Evolutionary conservation across 2,113 vertebrate genomes (phyloP).

Genomic region (Mastomys natalensis): DNA sequence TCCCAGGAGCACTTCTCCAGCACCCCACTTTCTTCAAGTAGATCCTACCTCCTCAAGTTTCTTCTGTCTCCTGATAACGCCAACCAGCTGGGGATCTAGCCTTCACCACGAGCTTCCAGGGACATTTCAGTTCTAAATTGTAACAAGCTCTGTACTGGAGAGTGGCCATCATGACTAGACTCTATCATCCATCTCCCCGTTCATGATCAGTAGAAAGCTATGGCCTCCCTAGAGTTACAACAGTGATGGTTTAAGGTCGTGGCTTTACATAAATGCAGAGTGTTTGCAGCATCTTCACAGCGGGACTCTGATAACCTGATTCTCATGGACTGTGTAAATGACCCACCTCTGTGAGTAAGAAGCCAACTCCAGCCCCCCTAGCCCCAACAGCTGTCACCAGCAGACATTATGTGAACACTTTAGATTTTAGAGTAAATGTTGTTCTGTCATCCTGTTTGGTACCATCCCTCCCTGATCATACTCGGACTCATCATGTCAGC

Average conservation of each 20-base stretch:
- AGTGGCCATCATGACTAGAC: accelerated
- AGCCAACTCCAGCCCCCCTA: background rate
- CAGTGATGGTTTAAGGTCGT: background rate
- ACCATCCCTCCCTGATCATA: background rate
- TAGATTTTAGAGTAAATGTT: background rate
- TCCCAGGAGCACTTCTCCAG: background rate
- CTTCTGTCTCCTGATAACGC: too few relatives aligned
- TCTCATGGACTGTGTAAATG: background rate
- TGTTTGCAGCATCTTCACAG: background rate
- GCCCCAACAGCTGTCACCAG: accelerated
- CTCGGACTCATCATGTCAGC: background rate
- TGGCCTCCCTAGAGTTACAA: background rate
- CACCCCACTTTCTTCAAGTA: background rate
- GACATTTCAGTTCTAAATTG: background rate
- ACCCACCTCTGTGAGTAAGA: background rate
- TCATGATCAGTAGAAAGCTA: accelerated
- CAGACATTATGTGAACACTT: background rate
- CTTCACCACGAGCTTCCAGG: background rate
- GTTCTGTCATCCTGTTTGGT: background rate
- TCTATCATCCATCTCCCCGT: background rate
- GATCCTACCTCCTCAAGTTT: background rate
- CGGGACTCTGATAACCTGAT: background rate
- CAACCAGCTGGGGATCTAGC: background rate
- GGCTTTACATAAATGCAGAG: background rate
- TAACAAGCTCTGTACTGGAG: background rate